Percentiles rank a stretch among this genome's conserved stretches.
phyloP scores from a whole-genome alignment of 1,140 invertebrate species.

The Catajapyx aquilonaris region DNA sequence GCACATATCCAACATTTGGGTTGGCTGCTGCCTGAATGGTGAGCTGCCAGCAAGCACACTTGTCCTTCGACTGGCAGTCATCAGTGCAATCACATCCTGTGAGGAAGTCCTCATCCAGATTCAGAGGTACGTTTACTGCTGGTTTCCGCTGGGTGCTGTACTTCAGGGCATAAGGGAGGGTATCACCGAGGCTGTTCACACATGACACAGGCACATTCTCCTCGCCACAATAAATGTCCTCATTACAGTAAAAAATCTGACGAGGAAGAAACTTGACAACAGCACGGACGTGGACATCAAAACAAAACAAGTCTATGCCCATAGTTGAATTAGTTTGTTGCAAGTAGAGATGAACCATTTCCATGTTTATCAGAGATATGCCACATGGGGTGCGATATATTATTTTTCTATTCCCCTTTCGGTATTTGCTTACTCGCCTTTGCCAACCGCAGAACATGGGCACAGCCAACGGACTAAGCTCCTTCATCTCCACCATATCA shows the following conservation, averaged over 20 bases:
- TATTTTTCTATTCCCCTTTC: conserved; percentile 32
- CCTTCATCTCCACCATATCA: conserved; percentile 35
- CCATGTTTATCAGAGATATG: conserved; percentile 46
- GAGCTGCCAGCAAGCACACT: conserved; percentile 79
- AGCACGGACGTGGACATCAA: conserved; percentile 52
- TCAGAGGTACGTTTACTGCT: conserved; percentile 62
- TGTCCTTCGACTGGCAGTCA: too few species aligned
- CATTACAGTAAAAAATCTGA: conserved; percentile 18
- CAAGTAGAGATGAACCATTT: conserved; percentile 61
- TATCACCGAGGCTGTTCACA: too few species aligned
- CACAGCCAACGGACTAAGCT: conserved; percentile 60
- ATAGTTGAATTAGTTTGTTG: conserved; percentile 41
- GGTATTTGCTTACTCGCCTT: too few species aligned
- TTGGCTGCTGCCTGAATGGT: conserved; percentile 44
- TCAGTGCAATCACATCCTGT: too few species aligned
- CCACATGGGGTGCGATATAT: conserved; percentile 77
- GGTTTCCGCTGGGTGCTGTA: conserved; percentile 70
- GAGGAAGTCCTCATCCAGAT: too few species aligned
- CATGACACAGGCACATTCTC: conserved; percentile 75
- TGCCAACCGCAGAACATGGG: conserved; percentile 75
- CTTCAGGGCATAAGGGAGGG: conserved; percentile 57
- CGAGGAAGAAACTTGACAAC: conserved; percentile 52
- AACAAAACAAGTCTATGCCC: conserved; percentile 77
- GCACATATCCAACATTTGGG: conserved; percentile 50
- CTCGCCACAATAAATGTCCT: conserved; percentile 51